phyloP scores from a whole-genome alignment of 2,797 vertebrate species.

The Rhynchotus rufescens region DNA sequence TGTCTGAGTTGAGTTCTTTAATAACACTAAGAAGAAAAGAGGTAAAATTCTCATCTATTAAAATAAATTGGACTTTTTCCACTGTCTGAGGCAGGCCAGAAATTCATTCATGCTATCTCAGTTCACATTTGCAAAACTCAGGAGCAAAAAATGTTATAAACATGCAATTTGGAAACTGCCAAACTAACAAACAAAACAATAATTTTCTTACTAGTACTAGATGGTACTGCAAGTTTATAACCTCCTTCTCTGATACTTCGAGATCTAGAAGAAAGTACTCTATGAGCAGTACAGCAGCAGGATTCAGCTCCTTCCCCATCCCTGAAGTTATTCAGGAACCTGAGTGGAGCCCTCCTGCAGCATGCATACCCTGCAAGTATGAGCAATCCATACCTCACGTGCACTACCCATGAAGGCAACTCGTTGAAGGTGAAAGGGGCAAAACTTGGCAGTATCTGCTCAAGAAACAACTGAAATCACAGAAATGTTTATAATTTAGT shows the following conservation, averaged over 20 bases:
- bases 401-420: background rate
- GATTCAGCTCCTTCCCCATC: background rate
- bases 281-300: accelerated
- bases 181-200: background rate
- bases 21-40: background rate
- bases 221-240: background rate
- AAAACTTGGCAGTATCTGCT: background rate
- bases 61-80: background rate
- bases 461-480: background rate
- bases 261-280: background rate
- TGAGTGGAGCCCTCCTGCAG: accelerated
- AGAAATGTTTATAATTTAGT: background rate
- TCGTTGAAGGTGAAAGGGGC: background rate
- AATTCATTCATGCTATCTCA: background rate
- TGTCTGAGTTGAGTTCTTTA: background rate
- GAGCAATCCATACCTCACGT: background rate
- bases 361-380: too few relatives aligned
- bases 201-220: background rate
- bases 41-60: background rate
- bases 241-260: background rate
- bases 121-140: accelerated
- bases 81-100: background rate
- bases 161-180: background rate
- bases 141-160: background rate
- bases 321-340: accelerated